Evolutionary conservation across 1,140 invertebrate genomes (phyloP).

Genomic region (Heliconius nattereri): DNA sequence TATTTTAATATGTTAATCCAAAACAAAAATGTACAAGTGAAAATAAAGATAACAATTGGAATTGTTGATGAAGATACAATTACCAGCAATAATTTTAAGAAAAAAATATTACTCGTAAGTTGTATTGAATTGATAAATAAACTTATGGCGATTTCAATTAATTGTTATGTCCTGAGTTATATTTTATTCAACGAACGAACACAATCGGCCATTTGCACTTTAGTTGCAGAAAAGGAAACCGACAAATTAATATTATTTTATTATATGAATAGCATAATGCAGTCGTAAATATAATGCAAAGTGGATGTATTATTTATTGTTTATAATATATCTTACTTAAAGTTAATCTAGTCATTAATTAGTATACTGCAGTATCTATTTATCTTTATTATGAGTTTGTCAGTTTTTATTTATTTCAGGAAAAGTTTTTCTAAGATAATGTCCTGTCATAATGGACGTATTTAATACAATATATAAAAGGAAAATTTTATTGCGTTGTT

Average conservation of each 20-base stretch:
- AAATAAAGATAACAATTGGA: neutral
- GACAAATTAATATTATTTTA: slow-evolving; percentile 30
- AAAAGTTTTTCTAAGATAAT: neutral
- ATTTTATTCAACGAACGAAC: slow-evolving; percentile 37
- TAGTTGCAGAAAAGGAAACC: slow-evolving; percentile 26
- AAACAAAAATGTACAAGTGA: neutral
- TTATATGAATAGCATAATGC: slow-evolving; percentile 17
- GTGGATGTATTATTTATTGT: neutral
- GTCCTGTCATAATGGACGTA: neutral
- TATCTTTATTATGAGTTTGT: neutral
- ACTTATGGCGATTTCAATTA: slow-evolving; percentile 33
- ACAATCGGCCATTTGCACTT: slow-evolving; percentile 38
- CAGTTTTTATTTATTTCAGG: neutral
- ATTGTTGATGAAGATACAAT: slow-evolving; percentile 3
- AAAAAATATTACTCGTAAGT: neutral
- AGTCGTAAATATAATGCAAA: neutral
- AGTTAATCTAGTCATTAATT: neutral
- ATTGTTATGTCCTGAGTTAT: slow-evolving; percentile 23
- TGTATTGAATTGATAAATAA: slow-evolving; percentile 23
- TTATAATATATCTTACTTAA: slow-evolving; percentile 2
- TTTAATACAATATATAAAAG: neutral
- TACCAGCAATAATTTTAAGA: slow-evolving; percentile 6
- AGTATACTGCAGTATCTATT: neutral
- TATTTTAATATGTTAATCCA: neutral
- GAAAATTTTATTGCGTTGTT: neutral